Evolutionary conservation across 2,797 vertebrate species (phyloP).

Genomic region (Coilia nasus): DNA sequence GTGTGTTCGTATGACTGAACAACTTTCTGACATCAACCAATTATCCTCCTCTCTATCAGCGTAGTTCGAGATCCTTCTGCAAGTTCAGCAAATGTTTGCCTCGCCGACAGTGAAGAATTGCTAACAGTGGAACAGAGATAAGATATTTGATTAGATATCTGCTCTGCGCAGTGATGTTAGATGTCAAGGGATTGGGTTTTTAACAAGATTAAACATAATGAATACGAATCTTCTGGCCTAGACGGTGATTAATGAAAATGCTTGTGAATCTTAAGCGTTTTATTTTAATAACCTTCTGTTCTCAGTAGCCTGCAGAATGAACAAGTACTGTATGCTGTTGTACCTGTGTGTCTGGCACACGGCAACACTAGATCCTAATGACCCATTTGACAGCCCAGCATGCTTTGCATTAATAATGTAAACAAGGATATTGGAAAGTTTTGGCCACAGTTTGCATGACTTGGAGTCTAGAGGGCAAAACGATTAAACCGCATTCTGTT

Average conservation of each 20-base stretch:
- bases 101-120: conserved; percentile 47
- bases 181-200: conserved; percentile 40
- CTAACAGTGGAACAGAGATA: conserved; percentile 29
- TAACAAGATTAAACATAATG: conserved; percentile 49
- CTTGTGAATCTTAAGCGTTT: conserved; percentile 40
- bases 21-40: not conserved
- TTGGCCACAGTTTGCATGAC: conserved; percentile 28
- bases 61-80: conserved; percentile 18
- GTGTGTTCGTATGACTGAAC: not conserved
- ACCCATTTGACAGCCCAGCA: conserved; percentile 22
- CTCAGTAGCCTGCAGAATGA: conserved; percentile 15
- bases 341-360: conserved; percentile 1
- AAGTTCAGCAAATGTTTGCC: conserved; percentile 25
- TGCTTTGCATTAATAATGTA: conserved; percentile 36
- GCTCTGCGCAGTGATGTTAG: conserved; percentile 42
- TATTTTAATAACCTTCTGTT: conserved; percentile 52
- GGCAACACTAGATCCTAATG: conserved; percentile 16
- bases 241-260: conserved; percentile 51
- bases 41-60: not conserved
- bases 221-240: conserved; percentile 48
- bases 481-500: not conserved
- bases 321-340: conserved; percentile 35
- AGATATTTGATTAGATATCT: conserved; percentile 45
- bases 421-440: conserved; percentile 33
- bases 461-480: conserved; percentile 24